Base-by-base conservation (phyloP, 2,888 invertebrate species). In the Villa cingulata region DNA sequence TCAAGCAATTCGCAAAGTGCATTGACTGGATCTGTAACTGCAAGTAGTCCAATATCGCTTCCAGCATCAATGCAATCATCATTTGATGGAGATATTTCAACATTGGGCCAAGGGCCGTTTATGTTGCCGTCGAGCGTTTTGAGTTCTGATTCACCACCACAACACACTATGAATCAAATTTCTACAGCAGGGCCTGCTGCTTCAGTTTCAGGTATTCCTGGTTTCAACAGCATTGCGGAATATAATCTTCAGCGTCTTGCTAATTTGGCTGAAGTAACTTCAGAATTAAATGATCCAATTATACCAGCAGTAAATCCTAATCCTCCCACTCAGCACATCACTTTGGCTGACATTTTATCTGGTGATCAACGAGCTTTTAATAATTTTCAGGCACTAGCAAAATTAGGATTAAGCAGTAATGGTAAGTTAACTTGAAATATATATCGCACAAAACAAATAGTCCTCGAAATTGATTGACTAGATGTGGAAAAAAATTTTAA, bases 341-440 rank as follows among this genome's bases (percentile, higher is more conserved):
- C 80, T 48, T 70, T 88, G 54, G 83, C 84, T 9, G 87, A 89
- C 64, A 71, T 88, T 48, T 74, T 88, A 48, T 78, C 80, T 50
- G 85, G 84, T 17, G 73, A 74, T 55, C 80, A 80, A 57, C 82
- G 85, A 59, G 87, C 89, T 14, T 81, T 87, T 58, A 87, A 86
- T 68, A 92, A 91, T 71, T 73, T 92, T 55, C 88, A 91, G 63
- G 89, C 88, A 27, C 77, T 92, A 50, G 89, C 89, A 50, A 91
- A 91, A 68, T 74, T 91, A 48, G 89, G 89, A 60, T 68, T 81
- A 44, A 78, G 77, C 54, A 71, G 67, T 59, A 74, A 78, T 60
- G 81, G 81, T 81, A 64, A 72, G 72, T 63, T 18, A 16, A 18
- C 7, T 7, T 37, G 12, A 2, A 12, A 16, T 1, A 9, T 27